These are phyloP conservation scores for Micoletzkya japonica DNA, from an alignment of 2,888 invertebrate species.

Conservation along the genomic window DNA sequence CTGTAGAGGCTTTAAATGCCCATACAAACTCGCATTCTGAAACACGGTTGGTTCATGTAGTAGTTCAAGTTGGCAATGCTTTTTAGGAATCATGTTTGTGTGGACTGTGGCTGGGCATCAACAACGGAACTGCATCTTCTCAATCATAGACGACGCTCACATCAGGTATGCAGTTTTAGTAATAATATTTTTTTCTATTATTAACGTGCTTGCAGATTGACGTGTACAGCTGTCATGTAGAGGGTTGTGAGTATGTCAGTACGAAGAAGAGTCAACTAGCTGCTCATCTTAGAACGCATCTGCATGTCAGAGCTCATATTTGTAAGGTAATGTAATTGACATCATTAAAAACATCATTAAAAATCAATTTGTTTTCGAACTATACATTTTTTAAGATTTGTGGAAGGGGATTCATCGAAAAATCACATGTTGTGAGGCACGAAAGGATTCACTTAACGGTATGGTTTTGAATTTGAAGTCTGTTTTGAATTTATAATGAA, in stretches of 20 bases:
- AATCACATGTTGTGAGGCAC: conserved; percentile 74
- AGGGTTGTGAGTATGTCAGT: conserved; percentile 72
- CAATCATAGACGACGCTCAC: conserved; percentile 69
- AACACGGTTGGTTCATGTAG: too few species aligned
- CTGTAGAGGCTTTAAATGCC: conserved; percentile 71
- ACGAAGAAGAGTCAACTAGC: conserved; percentile 74
- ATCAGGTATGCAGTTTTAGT: conserved; percentile 3
- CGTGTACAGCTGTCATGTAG: conserved; percentile 43
- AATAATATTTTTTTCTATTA: neutral
- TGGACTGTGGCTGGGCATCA: conserved; percentile 74
- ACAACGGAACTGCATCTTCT: conserved; percentile 74
- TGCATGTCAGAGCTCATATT: conserved; percentile 68
- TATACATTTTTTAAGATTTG: conserved; percentile 37
- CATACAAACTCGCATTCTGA: too few species aligned
- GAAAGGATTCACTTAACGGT: conserved; percentile 71
- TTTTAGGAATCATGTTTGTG: conserved; percentile 71
- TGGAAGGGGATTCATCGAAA: conserved; percentile 74
- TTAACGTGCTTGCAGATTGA: conserved; percentile 1
- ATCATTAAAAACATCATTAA: neutral
- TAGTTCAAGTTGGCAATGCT: neutral
- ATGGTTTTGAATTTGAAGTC: neutral
- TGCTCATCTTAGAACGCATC: conserved; percentile 72
- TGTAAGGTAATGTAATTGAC: conserved; percentile 65
- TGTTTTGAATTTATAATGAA: neutral
- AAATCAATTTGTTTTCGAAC: neutral